phyloP scores from a whole-genome alignment of 2,888 invertebrate species.

The Ectemnius lituratus region DNA sequence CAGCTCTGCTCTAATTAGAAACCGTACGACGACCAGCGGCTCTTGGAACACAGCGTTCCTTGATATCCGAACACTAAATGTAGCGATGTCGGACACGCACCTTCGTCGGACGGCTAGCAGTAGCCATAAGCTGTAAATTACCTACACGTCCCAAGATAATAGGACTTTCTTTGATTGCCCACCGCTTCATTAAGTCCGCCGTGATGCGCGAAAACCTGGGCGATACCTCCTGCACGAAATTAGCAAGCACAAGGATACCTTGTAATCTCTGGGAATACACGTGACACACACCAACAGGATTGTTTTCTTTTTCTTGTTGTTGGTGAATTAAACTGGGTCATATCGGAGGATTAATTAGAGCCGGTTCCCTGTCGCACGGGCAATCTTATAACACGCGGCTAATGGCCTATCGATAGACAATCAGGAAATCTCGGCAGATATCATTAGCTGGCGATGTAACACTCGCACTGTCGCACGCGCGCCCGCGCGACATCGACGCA shows the following conservation, averaged over 20 bases:
- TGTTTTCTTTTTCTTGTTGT: not conserved
- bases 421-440: constrained; percentile 33
- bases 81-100: not conserved
- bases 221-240: not conserved
- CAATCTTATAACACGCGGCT: constrained; percentile 48
- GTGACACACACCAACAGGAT: not conserved
- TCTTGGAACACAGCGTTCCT: not conserved
- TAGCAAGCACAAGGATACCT: not conserved
- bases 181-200: not conserved
- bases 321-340: constrained; percentile 21
- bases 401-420: constrained; percentile 51
- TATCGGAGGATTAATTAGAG: constrained; percentile 62
- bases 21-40: constrained; percentile 12
- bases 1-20: constrained; percentile 23
- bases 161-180: constrained; percentile 4
- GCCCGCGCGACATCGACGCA: constrained; percentile 44
- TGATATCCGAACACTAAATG: constrained; percentile 2
- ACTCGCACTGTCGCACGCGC: constrained; percentile 38
- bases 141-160: not conserved
- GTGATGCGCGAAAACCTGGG: not conserved
- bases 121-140: too few relatives aligned
- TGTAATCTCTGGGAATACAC: too few relatives aligned
- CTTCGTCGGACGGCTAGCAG: not conserved
- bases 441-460: constrained; percentile 44
- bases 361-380: constrained; percentile 42